phyloP scores from a whole-genome alignment of 2,797 vertebrate genomes.

The Liparis tanakae region DNA sequence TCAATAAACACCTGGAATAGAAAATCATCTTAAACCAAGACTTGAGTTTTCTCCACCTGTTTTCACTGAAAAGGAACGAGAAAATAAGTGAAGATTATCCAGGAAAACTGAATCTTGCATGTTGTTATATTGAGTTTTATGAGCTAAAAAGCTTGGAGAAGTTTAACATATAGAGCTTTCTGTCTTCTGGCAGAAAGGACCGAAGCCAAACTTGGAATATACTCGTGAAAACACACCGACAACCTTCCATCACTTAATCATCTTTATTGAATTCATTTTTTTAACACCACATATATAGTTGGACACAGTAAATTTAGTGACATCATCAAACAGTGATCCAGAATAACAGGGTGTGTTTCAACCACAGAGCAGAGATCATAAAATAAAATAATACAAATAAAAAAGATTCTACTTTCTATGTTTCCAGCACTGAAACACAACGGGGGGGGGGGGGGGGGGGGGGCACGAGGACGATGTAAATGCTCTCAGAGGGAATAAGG shows the following conservation, averaged over 20 bases:
- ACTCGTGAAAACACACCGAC: conserved; percentile 5
- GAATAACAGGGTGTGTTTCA: conserved; percentile 56
- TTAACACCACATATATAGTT: conserved; percentile 72
- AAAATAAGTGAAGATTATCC: too few species aligned
- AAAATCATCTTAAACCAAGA: too few species aligned
- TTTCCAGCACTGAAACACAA: conserved; percentile 54
- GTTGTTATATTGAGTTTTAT: too few species aligned
- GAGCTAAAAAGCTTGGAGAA: too few species aligned
- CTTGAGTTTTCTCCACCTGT: too few species aligned
- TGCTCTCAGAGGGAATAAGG: conserved; percentile 44
- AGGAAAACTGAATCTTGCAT: too few species aligned
- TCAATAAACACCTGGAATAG: too few species aligned
- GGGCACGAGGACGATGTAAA: conserved; percentile 42
- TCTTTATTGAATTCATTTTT: conserved; percentile 76
- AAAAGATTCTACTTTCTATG: conserved; percentile 40
- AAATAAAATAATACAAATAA: background rate
- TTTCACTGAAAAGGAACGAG: too few species aligned
- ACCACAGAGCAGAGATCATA: conserved; percentile 52
- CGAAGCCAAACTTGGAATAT: too few species aligned
- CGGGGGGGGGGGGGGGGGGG: conserved; percentile 41
- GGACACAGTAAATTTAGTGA: conserved; percentile 77
- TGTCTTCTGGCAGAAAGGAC: too few species aligned
- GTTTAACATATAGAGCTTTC: too few species aligned
- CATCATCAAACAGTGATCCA: conserved; percentile 79
- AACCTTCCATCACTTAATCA: conserved; percentile 32